Evolutionary conservation across 2,888 invertebrate species (phyloP), one percentile per base, ranked within the genome.

Genomic region (Charanyca ferruginea): DNA sequence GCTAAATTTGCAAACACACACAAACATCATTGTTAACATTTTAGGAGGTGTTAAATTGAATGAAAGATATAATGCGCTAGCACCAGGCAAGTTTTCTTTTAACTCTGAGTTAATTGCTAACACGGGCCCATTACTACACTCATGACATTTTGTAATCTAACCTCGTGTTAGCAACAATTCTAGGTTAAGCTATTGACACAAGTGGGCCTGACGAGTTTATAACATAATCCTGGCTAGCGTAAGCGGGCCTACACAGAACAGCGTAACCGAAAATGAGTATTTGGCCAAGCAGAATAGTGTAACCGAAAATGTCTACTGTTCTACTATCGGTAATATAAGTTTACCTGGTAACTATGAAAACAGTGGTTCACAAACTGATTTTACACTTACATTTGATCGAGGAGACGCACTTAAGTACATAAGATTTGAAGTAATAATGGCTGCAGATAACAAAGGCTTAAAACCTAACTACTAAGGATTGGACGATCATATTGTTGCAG

Each of bases 361-460:
- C 23, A 55, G 5, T 41, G 18, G 8, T 60, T 42, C 59, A 23
- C n/a, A 59, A 63, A 52, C 47, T 52, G 18, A 63, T 53, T 18
- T 38, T 28, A 66, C 9, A 67, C 23, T 42, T 38, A 57, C 64
- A 70, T 63, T 69, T 55, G 68, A 64, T 63, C 44, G 32, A 47
- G 55, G 51, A 66, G 52, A 58, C 32, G 23, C 60, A 35, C 7
- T 42, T 58, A 38, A 38, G 38, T 38, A 38, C 4, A 41, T 32
- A 63, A 49, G 44, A 76, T 62, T 57, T 54, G 51, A 51, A 79
- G 32, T 59, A 54, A 45, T 54, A 65, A 71, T 75, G 54, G 9
- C 55, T 52, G 42, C 4, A 59, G 83, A 82, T 80, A 80, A 82
- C 66, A 66, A 53, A 51, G 61, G 69, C 74, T 77, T 48, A 69